Conservation (phyloP, 2,113 vertebrate genomes). For the Miniopterus natalensis region DNA sequence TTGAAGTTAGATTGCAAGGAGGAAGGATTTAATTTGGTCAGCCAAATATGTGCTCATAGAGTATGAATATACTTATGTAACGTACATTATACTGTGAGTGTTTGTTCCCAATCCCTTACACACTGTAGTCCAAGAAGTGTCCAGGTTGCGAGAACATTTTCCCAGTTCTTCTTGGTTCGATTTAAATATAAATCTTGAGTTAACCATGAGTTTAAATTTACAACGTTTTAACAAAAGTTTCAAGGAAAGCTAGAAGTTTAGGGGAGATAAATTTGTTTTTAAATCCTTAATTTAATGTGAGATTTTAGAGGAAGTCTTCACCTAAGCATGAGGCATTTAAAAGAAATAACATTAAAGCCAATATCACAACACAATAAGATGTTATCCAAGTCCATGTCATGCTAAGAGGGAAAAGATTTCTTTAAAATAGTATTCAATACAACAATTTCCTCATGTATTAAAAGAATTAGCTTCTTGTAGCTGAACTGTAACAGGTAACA, state of each 20-base stretch:
- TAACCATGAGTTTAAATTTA: neutral
- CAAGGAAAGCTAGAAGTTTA: neutral
- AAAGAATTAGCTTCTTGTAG: slow-evolving; percentile 28
- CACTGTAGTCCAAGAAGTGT: neutral
- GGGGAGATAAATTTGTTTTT: neutral
- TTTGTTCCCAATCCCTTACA: slow-evolving; percentile 15
- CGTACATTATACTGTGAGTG: neutral
- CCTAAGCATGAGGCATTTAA: neutral
- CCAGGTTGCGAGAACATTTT: slow-evolving; percentile 31
- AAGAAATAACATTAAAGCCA: neutral
- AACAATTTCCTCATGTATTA: neutral
- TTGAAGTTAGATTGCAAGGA: neutral
- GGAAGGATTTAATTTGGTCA: neutral
- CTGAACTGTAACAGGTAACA: neutral
- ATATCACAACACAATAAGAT: neutral
- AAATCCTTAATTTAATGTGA: neutral
- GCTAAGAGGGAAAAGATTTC: neutral
- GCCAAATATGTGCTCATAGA: slow-evolving; percentile 5
- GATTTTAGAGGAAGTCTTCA: slow-evolving; percentile 12
- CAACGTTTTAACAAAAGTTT: slow-evolving; percentile 33
- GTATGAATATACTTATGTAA: slow-evolving; percentile 29
- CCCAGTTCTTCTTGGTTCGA: slow-evolving; percentile 41
- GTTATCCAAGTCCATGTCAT: neutral
- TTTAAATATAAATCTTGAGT: slow-evolving; percentile 36
- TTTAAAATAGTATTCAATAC: slow-evolving; percentile 25